A percentile compares a stretch with the other conserved stretches of the same genome.
Conservation (phyloP, 2,797 vertebrate species). For the Amazonetta brasiliensis region DNA sequence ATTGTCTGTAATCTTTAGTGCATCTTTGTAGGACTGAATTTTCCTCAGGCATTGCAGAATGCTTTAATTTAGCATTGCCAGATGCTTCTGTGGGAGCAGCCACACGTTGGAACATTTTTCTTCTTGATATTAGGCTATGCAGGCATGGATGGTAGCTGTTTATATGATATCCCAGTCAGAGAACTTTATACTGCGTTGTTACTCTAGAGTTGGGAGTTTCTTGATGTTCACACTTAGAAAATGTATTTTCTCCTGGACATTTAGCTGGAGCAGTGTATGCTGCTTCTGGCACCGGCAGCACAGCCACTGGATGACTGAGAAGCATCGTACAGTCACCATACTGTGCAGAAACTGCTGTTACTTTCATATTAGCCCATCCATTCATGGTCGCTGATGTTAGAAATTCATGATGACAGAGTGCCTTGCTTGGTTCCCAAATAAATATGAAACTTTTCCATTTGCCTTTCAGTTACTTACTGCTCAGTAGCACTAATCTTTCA, state of each 20-base stretch:
- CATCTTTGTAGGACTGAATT: background rate
- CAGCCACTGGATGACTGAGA: background rate
- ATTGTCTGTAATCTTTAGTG: background rate
- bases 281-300: background rate
- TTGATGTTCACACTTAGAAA: background rate
- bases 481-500: background rate
- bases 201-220: background rate
- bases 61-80: background rate
- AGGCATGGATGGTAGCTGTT: background rate
- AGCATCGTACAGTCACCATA: fast-evolving
- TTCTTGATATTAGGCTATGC: background rate
- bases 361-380: background rate
- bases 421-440: background rate
- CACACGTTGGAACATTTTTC: background rate
- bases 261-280: background rate
- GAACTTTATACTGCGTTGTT: background rate
- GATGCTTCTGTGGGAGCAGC: background rate
- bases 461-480: background rate
- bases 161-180: background rate
- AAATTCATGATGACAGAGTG: background rate
- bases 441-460: background rate
- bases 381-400: background rate
- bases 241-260: background rate
- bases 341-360: background rate
- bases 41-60: background rate